Evolutionary conservation across 35 echinoderm and acorn worm genomes (phyloP), one percentile per base, ranked within the genome.

Genomic region (Anneissia japonica): DNA sequence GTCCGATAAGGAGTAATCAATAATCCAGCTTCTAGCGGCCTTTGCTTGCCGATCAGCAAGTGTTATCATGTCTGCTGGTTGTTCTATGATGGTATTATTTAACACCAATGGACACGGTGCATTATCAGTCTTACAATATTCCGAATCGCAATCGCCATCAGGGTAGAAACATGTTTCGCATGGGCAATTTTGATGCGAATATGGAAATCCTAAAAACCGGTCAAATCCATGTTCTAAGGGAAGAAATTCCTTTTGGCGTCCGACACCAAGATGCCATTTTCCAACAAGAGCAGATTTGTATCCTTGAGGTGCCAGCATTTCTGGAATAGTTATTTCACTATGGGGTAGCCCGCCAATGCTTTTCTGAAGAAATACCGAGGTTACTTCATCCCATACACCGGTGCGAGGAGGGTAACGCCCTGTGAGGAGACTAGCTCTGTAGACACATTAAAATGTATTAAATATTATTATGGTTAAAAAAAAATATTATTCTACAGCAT

Each of bases 181-280:
- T 4, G 84, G 84, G 32, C 84, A 86, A 56, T 86, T 30, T 12
- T 4, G 16, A 39, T 86, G 56, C 21, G 84, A 19, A 37, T 75
- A 46, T 29, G 84, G 84, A 0, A 86, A 19, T 5, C 84, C 84
- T 1, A 75, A 76, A 73, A 77, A 86, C 31, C 32, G 32, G 38
- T 86, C 64, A 40, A 86, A 86, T 11, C 84, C 84, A 30, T 74
- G 64, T 14, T 86, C 31, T 36, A 72, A 35, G 0, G 86, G 76
- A 33, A 86, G 34, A 40, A 36, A 86, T 74, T 86, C 39, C 26
- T 35, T 30, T 16, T 86, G n/a, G 55, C 31, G 23, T 34, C 84
- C 84, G 10, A 75, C 33, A 23, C 84, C 84, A 32, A 86, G 37
- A 39, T 86, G 84, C 84, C 84, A 86, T 39, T 86, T 86, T 40